Conservation (phyloP, 2,113 vertebrate genomes). For the Plectropomus leopardus region DNA sequence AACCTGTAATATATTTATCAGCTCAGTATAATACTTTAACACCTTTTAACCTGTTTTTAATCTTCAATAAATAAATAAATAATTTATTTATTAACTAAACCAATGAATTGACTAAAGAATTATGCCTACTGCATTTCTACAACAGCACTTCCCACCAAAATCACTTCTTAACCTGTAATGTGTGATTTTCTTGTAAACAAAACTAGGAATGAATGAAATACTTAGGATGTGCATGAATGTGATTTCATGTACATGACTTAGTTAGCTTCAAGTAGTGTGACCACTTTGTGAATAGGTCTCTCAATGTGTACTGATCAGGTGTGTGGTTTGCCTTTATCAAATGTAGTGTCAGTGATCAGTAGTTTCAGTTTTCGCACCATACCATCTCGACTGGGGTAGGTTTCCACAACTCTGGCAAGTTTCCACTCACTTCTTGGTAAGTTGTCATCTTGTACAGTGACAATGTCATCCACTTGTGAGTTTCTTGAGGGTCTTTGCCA, state of each 20-base stretch:
- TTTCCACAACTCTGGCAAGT: neutral
- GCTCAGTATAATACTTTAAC: too few species aligned
- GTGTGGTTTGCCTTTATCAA: neutral
- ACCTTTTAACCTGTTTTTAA: too few species aligned
- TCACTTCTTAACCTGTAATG: neutral
- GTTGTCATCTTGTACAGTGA: neutral
- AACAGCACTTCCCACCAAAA: neutral
- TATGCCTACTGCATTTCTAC: too few species aligned
- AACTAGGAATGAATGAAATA: neutral
- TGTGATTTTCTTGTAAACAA: neutral
- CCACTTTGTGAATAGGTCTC: constrained; percentile 11
- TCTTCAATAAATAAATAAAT: too few species aligned
- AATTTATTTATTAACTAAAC: too few species aligned
- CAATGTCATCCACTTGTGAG: constrained; percentile 6
- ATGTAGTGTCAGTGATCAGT: neutral
- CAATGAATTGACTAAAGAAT: too few species aligned
- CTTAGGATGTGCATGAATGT: neutral
- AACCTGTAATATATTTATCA: too few species aligned
- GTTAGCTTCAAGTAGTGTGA: neutral
- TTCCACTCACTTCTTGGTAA: constrained; percentile 12
- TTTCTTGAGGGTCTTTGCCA: too few species aligned
- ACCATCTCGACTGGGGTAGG: too few species aligned
- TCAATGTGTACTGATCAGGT: neutral
- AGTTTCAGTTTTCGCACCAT: constrained; percentile 3
- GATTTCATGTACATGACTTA: neutral